Base-by-base conservation (phyloP, 2,113 vertebrate genomes). In the Odontesthes bonariensis region DNA sequence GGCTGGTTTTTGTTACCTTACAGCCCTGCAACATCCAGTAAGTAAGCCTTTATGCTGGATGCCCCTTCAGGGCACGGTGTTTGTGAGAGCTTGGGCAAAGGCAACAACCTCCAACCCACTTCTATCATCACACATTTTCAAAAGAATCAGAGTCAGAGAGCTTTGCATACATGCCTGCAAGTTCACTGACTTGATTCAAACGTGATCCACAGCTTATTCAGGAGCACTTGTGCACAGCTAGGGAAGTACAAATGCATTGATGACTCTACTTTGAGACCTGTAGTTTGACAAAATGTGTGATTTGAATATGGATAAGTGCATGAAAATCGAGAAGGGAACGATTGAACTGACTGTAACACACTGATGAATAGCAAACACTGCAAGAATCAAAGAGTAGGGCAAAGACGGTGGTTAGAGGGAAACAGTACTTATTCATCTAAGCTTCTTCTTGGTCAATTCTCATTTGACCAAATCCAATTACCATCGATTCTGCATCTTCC, bases 401-500 rank as follows among this genome's bases (percentile, higher is more conserved):
- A 40, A 38, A 63, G 57, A 76, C 38, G 8, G 75, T 19, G 67
- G 71, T 77, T 82, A 57, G 54, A 60, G 73, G 79, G 76, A 87
- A 88, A 75, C 83, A 79, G 85, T 74, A 79, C 75, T 88, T 86
- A 86, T 89, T 87, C 71, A 35, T 80, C 70, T 88, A 73, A 91
- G 83, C 85, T 86, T 69, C 57, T 20, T 69, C 76, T 81, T 70
- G 79, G 86, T 91, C 88, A 91, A 87, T 90, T 86, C 84, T 86
- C 78, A 86, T 89, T 91, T 89, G 73, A 79, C 79, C 83, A 89
- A 93, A 92, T 91, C 90, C 85, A 89, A 85, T 92, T 90, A 88
- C 40, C 69, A 91, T 91, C 14, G 90, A 92, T 88, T 85, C 61
- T 44, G 81, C 56, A 74, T 84, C 81, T 81, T 19, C 75, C 68